These are phyloP conservation scores for Channa striata DNA, from an alignment of 2,797 vertebrate genomes.

Conservation along the genomic window DNA sequence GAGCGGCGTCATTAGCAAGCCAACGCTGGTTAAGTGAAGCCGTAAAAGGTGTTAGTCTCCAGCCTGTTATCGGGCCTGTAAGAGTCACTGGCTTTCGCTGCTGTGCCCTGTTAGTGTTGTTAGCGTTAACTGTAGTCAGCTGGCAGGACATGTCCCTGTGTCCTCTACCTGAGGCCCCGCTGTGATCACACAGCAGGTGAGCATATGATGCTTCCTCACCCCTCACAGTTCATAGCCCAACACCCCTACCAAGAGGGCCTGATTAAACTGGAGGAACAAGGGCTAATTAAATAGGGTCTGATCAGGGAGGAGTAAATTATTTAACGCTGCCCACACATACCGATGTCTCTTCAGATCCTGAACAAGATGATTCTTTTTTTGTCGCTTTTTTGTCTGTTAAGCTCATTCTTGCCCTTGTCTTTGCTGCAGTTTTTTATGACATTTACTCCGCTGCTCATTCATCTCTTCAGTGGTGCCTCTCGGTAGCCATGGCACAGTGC, in stretches of 20 bases:
- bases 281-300: conserved; percentile 88
- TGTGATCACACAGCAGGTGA: conserved; percentile 64
- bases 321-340: conserved; percentile 80
- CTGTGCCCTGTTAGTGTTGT: conserved; percentile 54
- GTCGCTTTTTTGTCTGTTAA: conserved; percentile 42
- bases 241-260: conserved; percentile 67
- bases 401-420: conserved; percentile 26
- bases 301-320: conserved; percentile 85
- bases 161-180: conserved; percentile 69
- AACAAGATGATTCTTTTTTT: conserved; percentile 41
- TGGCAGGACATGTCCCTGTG: conserved; percentile 56
- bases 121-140: conserved; percentile 50
- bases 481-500: conserved; percentile 19
- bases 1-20: conserved; percentile 24
- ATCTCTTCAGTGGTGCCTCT: conserved; percentile 61
- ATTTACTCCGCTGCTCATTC: conserved; percentile 58
- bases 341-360: conserved; percentile 74
- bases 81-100: conserved; percentile 42
- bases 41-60: conserved; percentile 24
- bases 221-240: conserved; percentile 53
- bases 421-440: conserved; percentile 49
- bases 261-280: conserved; percentile 80
- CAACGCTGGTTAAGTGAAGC: conserved; percentile 24
- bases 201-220: conserved; percentile 47
- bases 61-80: conserved; percentile 41